These are phyloP conservation scores for Acanthurus tractus DNA, from an alignment of 2,797 vertebrate species.

Conservation along the genomic window DNA sequence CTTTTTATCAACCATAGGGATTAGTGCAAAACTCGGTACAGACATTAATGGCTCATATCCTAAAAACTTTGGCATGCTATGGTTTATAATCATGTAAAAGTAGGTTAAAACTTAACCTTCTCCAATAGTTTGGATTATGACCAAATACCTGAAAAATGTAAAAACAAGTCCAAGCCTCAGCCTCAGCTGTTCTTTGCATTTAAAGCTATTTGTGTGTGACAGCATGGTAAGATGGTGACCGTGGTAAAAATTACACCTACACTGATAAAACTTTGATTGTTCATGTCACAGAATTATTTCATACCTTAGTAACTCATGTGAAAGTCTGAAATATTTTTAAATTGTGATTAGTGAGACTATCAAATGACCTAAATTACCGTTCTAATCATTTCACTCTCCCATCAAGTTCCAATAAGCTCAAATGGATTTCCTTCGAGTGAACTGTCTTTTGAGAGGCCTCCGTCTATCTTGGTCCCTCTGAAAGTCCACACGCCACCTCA, in stretches of 20 bases:
- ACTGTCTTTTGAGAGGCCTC: conserved; percentile 82
- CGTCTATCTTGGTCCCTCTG: conserved; percentile 89
- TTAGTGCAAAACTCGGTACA: neutral
- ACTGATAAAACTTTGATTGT: neutral
- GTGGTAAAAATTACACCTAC: neutral
- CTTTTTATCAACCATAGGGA: neutral
- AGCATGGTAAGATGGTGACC: neutral
- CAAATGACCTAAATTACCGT: conserved; percentile 5
- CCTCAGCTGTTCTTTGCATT: neutral
- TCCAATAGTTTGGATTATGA: neutral
- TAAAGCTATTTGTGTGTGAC: neutral
- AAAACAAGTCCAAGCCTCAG: no score
- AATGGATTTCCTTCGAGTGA: conserved; percentile 30
- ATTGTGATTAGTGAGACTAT: neutral
- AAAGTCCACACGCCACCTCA: conserved; percentile 87
- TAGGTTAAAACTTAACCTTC: no score
- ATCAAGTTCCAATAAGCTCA: conserved; percentile 60
- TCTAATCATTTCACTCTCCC: neutral
- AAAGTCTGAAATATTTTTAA: neutral
- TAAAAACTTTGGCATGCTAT: neutral
- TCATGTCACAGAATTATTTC: neutral
- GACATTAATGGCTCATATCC: neutral
- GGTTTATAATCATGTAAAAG: neutral
- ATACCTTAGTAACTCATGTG: neutral
- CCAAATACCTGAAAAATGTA: neutral